Evolutionary conservation across 2,797 vertebrate genomes (phyloP).

Genomic region (Gymnocypris eckloni): DNA sequence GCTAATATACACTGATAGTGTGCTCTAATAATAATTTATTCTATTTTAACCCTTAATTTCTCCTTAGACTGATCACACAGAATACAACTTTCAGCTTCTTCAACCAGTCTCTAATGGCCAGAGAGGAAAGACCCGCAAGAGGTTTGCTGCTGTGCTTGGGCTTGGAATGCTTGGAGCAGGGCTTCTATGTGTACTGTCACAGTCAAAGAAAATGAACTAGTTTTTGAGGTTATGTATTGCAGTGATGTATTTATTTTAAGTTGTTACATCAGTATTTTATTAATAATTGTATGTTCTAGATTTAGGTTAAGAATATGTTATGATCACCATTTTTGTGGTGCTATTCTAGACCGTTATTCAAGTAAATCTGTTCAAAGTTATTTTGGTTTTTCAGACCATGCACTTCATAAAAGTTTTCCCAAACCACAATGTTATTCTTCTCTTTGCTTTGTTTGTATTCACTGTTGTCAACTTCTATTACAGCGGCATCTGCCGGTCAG

Average conservation of each 20-base stretch:
- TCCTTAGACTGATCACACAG: slow-evolving; percentile 76
- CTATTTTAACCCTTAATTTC: slow-evolving; percentile 53
- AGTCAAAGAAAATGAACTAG: slow-evolving; percentile 45
- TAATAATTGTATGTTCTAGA: not conserved
- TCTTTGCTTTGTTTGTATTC: slow-evolving; percentile 12
- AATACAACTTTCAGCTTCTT: slow-evolving; percentile 74
- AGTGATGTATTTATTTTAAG: slow-evolving; percentile 41
- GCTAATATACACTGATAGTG: not conserved
- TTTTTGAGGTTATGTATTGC: slow-evolving; percentile 45
- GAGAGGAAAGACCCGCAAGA: slow-evolving; percentile 68
- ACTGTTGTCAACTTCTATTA: not conserved
- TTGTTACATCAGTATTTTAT: slow-evolving; percentile 36
- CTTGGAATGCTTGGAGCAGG: slow-evolving; percentile 78
- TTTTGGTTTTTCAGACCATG: slow-evolving; percentile 2
- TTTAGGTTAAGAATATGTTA: slow-evolving; percentile 29
- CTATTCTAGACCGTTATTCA: slow-evolving; percentile 18
- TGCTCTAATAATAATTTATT: not conserved
- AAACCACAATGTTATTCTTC: not conserved
- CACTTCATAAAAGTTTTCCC: not conserved
- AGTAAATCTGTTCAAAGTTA: not conserved
- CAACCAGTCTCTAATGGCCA: slow-evolving; percentile 63
- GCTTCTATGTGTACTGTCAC: slow-evolving; percentile 75
- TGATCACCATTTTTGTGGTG: slow-evolving; percentile 12
- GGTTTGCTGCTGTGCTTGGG: slow-evolving; percentile 53
- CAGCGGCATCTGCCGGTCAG: not conserved